These are phyloP conservation scores for Penaeus indicus DNA, from an alignment of 1,140 invertebrate species.

Conservation along the genomic window DNA sequence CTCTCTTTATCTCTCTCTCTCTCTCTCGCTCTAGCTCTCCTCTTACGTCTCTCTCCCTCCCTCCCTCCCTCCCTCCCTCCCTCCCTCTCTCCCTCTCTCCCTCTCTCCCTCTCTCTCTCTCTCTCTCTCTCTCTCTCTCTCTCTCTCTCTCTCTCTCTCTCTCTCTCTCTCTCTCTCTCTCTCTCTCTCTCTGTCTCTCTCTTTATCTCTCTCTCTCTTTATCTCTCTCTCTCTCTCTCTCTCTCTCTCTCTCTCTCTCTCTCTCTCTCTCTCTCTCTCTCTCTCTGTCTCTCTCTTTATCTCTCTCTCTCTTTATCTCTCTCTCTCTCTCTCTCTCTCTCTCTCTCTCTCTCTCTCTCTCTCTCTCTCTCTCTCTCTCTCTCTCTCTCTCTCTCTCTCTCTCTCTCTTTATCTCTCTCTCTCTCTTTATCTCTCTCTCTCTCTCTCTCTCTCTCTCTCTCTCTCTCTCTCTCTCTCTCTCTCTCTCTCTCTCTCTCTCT, in stretches of 20 bases:
- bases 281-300: conserved; percentile 7
- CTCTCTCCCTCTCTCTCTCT: too few species aligned
- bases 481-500: too few species aligned
- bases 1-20: too few species aligned
- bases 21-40: too few species aligned
- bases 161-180: not conserved
- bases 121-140: not conserved
- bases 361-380: not conserved
- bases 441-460: too few species aligned
- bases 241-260: not conserved
- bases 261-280: not conserved
- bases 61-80: not conserved
- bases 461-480: too few species aligned
- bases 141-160: not conserved
- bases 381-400: not conserved
- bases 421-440: not conserved
- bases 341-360: not conserved
- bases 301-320: not conserved
- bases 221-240: not conserved
- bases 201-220: not conserved
- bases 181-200: not conserved
- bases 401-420: not conserved
- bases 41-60: too few species aligned
- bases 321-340: not conserved
- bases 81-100: not conserved